These are phyloP conservation scores for Cerastis rubricosa DNA, from an alignment of 2,888 invertebrate species.

Conservation along the genomic window DNA sequence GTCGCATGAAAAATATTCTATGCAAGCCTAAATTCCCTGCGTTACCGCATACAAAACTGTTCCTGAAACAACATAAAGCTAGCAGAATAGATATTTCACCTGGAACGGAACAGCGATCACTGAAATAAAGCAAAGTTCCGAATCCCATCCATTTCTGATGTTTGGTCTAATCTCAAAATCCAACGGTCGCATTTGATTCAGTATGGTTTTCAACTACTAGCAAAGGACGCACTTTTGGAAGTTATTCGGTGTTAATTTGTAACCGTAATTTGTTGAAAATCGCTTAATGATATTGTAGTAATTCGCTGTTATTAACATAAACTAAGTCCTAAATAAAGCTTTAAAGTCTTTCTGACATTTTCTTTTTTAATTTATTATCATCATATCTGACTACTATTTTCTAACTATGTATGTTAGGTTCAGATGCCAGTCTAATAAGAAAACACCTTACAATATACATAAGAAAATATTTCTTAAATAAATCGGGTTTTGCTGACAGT, in stretches of 20 bases:
- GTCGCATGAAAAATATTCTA: not conserved
- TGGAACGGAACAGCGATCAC: slow-evolving; percentile 34
- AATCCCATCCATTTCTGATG: slow-evolving; percentile 39
- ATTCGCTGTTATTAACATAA: no score
- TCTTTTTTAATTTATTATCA: not conserved
- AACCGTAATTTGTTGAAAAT: slow-evolving; percentile 1
- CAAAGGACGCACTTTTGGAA: slow-evolving; percentile 4
- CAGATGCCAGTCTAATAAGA: not conserved
- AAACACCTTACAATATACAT: not conserved
- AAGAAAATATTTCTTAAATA: not conserved
- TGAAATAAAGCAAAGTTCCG: slow-evolving; percentile 50
- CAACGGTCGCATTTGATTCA: slow-evolving; percentile 1
- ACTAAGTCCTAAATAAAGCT: not conserved
- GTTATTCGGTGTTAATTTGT: slow-evolving; percentile 7
- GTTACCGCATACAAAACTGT: slow-evolving; percentile 11
- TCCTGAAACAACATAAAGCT: slow-evolving; percentile 12
- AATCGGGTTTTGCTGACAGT: not conserved
- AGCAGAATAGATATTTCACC: slow-evolving; percentile 43
- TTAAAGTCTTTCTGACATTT: not conserved
- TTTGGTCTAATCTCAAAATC: slow-evolving; percentile 40
- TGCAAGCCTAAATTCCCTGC: not conserved
- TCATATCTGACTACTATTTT: not conserved
- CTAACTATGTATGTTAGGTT: not conserved
- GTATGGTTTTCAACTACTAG: slow-evolving; percentile 23
- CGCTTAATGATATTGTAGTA: not conserved